Percentiles rank a stretch among this genome's conserved stretches.
Conservation (phyloP, 2,797 vertebrate genomes). For the Diglossa cyanea region DNA sequence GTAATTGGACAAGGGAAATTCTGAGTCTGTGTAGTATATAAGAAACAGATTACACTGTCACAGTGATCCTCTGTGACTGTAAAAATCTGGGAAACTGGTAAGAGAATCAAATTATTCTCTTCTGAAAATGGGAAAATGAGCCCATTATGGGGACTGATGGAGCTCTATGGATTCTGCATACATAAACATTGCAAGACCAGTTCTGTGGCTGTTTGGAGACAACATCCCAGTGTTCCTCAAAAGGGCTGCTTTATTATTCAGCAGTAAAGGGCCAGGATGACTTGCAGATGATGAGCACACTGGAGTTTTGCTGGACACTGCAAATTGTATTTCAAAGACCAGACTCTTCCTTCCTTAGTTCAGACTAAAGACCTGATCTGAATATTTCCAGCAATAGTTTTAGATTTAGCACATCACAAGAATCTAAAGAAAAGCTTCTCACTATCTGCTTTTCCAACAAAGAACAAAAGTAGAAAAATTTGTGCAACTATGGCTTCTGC, state of each 20-base stretch:
- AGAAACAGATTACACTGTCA: not conserved
- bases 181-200: not conserved
- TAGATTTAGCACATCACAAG: not conserved
- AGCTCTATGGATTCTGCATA: not conserved
- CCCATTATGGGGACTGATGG: not conserved
- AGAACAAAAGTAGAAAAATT: not conserved
- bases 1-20: not conserved
- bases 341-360: not conserved
- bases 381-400: not conserved
- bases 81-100: not conserved
- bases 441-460: not conserved
- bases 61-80: not conserved
- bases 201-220: not conserved
- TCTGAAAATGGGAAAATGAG: slow-evolving; percentile 9
- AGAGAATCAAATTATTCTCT: not conserved
- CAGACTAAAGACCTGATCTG: not conserved
- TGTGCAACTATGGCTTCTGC: not conserved
- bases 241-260: not conserved
- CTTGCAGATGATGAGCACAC: not conserved
- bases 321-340: not conserved
- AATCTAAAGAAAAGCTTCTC: not conserved
- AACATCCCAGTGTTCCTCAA: not conserved
- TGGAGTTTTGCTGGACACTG: not conserved
- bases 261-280: not conserved
- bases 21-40: not conserved